Evolutionary conservation across 2,113 vertebrate genomes (phyloP), one percentile per base, ranked within the genome.

Genomic region (Hepsetus odoe): DNA sequence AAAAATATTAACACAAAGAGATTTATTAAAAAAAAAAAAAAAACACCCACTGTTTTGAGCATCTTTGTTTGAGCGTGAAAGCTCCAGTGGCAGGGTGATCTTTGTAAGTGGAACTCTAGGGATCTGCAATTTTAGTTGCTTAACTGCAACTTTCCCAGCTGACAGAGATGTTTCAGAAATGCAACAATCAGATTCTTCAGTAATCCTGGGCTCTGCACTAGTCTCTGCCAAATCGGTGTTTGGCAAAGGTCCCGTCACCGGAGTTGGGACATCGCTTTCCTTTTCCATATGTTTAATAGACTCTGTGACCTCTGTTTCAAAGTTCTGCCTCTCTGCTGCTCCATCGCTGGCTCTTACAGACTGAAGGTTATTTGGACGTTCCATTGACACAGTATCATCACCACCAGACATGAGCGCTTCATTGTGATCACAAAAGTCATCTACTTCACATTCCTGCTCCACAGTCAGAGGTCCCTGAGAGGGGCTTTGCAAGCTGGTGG

Each of bases 41-140:
- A 18, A n/a, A 30, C 14, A n/a, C 61, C 4, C 65, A 77, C 76
- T 68, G 68, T 24, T 46, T 8, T 69, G 66, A 24, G 42, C 30
- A 51, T 62, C 40, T 8, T 18, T 70, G 14, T 53, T 32, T 56
- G 76, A 71, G 1, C 38, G 59, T 3, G 69, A 40, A 55, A 79
- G 32, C 24, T 79, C 77, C 58, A 72, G 59, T 22, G 68, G 77
- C 38, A 72, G 69, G 28, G 46, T 65, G 46, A 72, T 79, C 20
- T 79, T 79, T 22, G 77, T 79, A 55, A 72, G 58, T 2, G 68
- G 58, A 22, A 72, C 32, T 79, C 77, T 79, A 26, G 77, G 32
- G 35, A 79, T 79, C 46, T 53, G 44, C 0, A 18, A 18, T 65
- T 79, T 58, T 32, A n/a, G 30, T 26, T 79, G 44, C 12, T 72